Evolutionary conservation across 2,888 invertebrate genomes (phyloP), one percentile per base, ranked within the genome.

Genomic region (Ichneumoninae sp.): DNA sequence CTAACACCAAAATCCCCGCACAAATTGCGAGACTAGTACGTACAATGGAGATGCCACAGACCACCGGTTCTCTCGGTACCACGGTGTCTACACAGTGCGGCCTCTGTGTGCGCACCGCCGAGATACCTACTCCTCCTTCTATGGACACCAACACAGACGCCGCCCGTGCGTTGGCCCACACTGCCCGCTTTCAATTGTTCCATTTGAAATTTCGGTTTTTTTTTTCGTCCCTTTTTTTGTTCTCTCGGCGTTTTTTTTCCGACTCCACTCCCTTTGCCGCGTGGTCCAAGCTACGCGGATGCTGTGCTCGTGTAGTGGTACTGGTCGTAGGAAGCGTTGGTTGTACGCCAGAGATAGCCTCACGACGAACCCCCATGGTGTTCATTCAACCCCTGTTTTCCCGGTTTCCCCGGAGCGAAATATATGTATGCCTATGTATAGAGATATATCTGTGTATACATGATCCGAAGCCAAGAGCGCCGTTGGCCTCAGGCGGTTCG

Each of bases 331-430:
- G 78, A 60, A 47, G 44, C 72, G 82, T 80, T 68, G 77, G 81
- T 82, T 82, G 70, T 69, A 60, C 70, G 50, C 75, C n/a, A 75
- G 75, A 71, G 68, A 75, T 54, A 82, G 60, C 57, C 44, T 75
- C 77, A 54, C 80, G 79, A 81, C 76, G 87, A 79, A 72, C 82
- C 79, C 88, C 87, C 86, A 74, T 85, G 75, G 83, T 82, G 85
- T 82, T 83, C 87, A 89, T 89, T 91, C 90, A 89, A 88, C 88
- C 90, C 90, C 89, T 89, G 89, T 90, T 90, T 89, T 88, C 88
- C 79, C 87, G 82, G 85, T 80, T 84, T 74, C 75, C 52, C 78
- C 75, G 47, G 44, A 62, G 57, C 70, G 36, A 50, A 62, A 44
- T 66, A 57, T 70, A 71, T 13, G 0, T 40, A 22, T 57, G 47